phyloP scores from a whole-genome alignment of 64 coral and sea anemone genomes.

The Pachyseris speciosa region DNA sequence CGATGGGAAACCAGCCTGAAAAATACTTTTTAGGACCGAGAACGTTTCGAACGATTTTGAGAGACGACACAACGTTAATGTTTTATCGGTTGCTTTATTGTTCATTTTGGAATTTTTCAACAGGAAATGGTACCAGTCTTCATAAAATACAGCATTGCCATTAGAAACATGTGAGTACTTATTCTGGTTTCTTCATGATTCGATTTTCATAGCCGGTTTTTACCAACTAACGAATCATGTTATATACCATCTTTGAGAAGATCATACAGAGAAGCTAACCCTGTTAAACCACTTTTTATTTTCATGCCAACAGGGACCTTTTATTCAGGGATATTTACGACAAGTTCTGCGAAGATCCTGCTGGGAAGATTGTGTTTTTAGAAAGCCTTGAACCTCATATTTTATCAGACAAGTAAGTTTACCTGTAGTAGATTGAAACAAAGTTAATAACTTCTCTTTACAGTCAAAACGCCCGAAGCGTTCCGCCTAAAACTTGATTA shows the following conservation, averaged over 20 bases:
- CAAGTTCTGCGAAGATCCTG: constrained; percentile 84
- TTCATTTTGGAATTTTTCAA: background rate
- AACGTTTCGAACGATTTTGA: no score
- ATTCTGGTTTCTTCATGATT: background rate
- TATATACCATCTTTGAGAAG: no score
- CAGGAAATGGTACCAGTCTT: constrained; percentile 92
- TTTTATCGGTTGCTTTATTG: background rate
- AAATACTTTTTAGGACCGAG: no score
- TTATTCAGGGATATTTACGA: constrained; percentile 90
- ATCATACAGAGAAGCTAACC: background rate
- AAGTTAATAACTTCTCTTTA: background rate
- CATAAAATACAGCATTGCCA: constrained; percentile 89
- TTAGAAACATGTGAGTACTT: constrained; percentile 86
- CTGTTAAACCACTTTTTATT: background rate
- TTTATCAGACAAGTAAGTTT: constrained; percentile 88
- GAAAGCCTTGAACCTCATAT: constrained; percentile 93
- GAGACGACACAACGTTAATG: no score
- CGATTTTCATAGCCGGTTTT: no score
- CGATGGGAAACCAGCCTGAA: no score
- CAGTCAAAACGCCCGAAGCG: no score
- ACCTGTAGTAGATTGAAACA: background rate
- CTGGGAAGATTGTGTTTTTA: constrained; percentile 80
- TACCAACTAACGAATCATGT: no score
- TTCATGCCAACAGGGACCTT: constrained; percentile 64
- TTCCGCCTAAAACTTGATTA: no score